Evolutionary conservation across 1,140 invertebrate species (phyloP).

Genomic region (Nephila pilipes): DNA sequence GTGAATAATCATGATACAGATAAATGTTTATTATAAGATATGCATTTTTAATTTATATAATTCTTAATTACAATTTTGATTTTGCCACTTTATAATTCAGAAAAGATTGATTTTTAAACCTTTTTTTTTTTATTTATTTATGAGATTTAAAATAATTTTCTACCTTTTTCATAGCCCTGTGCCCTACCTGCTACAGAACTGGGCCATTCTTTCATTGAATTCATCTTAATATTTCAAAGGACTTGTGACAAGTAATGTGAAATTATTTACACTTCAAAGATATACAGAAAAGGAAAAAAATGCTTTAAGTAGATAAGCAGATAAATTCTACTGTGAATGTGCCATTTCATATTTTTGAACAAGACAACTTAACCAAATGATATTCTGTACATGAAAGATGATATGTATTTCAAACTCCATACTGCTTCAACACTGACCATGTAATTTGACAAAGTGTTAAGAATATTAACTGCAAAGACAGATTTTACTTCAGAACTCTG

Average conservation of each 20-base stretch:
- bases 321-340: slow-evolving; percentile 34
- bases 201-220: slow-evolving; percentile 77
- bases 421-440: neutral
- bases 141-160: neutral
- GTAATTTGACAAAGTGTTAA: neutral
- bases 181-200: slow-evolving; percentile 70
- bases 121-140: no score
- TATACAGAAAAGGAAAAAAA: neutral
- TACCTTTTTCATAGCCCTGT: slow-evolving; percentile 71
- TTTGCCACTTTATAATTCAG: no score
- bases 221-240: slow-evolving; percentile 77
- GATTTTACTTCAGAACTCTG: neutral
- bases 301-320: slow-evolving; percentile 4
- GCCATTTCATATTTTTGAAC: neutral
- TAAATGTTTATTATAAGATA: no score
- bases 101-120: no score
- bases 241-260: slow-evolving; percentile 77
- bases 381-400: neutral
- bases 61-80: no score
- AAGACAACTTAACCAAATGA: neutral
- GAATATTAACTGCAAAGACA: neutral
- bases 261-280: neutral
- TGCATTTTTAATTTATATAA: no score
- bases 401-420: neutral
- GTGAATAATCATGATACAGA: no score